Conservation (phyloP, 2,888 invertebrate species). For the Tillus elongatus region DNA sequence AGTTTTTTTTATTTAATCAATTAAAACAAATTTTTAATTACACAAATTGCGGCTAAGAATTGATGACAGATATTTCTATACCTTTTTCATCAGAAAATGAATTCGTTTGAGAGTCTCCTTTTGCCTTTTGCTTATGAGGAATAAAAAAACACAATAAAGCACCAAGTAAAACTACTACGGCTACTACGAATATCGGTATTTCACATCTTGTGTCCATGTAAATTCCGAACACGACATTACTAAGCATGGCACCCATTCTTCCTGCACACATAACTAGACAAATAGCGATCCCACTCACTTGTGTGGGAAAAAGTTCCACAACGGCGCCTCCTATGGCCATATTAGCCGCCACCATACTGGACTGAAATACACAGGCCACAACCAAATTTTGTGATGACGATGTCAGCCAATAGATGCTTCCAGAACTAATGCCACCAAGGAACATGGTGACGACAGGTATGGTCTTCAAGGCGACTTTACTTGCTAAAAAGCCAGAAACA, state of each 20-base stretch:
- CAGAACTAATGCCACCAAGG: conserved; percentile 49
- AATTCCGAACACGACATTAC: conserved; percentile 55
- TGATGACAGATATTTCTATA: conserved; percentile 11
- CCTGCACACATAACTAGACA: conserved; percentile 58
- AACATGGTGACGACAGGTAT: conserved; percentile 40
- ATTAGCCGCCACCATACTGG: conserved; percentile 45
- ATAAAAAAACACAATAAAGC: conserved; percentile 38
- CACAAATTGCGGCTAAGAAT: too few relatives aligned
- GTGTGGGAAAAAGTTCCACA: conserved; percentile 38
- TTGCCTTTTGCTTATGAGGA: conserved; percentile 25
- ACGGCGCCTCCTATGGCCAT: conserved; percentile 36
- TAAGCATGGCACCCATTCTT: conserved; percentile 54
- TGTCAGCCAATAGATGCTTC: conserved; percentile 51
- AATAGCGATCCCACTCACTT: conserved; percentile 51
- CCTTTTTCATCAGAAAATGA: conserved; percentile 10
- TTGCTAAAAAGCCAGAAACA: conserved; percentile 51
- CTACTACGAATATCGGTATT: conserved; percentile 54
- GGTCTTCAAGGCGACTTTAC: conserved; percentile 27
- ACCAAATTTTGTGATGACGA: conserved; percentile 51
- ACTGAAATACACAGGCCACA: conserved; percentile 46
- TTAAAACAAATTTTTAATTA: conserved; percentile 5
- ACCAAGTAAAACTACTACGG: conserved; percentile 42
- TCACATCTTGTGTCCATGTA: conserved; percentile 55
- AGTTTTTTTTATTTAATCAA: too few relatives aligned
- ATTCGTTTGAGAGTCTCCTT: conserved; percentile 12